phyloP scores from a whole-genome alignment of 2,797 vertebrate genomes.

The Hapalemur alaotrensis region DNA sequence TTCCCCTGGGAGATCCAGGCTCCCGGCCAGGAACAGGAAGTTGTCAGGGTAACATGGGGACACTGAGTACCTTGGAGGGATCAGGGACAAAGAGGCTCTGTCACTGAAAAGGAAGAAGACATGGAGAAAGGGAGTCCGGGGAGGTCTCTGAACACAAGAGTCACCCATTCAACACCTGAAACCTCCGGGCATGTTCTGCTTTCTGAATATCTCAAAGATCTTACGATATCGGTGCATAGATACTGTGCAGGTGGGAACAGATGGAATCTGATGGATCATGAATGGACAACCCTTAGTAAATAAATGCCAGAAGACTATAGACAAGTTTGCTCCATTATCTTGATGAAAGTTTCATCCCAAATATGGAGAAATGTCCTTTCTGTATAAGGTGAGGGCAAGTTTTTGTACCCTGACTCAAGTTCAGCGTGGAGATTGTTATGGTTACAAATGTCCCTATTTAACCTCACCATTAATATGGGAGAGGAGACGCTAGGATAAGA shows the following conservation, averaged over 20 bases:
- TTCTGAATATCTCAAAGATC: not conserved
- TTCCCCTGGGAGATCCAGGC: slow-evolving; percentile 1
- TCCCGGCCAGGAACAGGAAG: not conserved
- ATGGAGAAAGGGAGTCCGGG: not conserved
- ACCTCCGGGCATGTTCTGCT: not conserved
- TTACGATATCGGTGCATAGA: accelerated
- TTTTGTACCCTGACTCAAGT: not conserved
- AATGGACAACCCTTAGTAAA: not conserved
- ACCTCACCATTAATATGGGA: not conserved
- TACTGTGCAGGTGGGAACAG: accelerated
- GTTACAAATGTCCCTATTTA: not conserved
- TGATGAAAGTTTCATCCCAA: not conserved
- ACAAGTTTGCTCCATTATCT: not conserved
- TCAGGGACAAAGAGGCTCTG: not conserved
- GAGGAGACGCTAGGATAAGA: not conserved
- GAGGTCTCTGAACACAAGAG: not conserved
- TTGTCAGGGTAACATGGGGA: not conserved
- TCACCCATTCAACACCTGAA: no score
- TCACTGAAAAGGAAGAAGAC: not conserved
- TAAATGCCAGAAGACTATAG: not conserved
- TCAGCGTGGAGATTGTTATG: not conserved
- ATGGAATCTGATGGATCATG: not conserved
- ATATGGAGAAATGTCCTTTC: not conserved
- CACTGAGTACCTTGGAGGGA: not conserved
- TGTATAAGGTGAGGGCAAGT: not conserved